These are phyloP conservation scores for Phylloscopus trochilus DNA, from an alignment of 2,113 vertebrate species.

Conservation along the genomic window DNA sequence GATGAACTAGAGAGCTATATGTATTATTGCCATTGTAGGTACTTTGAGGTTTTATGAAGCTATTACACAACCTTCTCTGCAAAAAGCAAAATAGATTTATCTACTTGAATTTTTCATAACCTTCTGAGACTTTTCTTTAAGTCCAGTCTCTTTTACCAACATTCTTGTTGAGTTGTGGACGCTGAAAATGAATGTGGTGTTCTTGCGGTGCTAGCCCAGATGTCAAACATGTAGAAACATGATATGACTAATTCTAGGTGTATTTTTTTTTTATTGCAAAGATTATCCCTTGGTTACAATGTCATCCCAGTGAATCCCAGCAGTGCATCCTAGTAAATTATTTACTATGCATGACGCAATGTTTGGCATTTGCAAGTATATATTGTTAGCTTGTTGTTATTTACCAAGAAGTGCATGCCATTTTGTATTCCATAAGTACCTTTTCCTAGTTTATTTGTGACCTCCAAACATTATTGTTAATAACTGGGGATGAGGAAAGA, in stretches of 20 bases:
- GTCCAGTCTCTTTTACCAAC: background rate
- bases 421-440: background rate
- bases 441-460: background rate
- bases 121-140: background rate
- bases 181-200: background rate
- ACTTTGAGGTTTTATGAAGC: background rate
- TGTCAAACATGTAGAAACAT: background rate
- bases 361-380: background rate
- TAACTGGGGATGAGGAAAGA: background rate
- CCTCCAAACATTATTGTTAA: background rate
- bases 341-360: background rate
- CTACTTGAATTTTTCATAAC: background rate
- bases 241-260: background rate
- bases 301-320: background rate
- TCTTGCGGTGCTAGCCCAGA: background rate
- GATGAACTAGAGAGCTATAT: background rate
- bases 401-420: background rate
- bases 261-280: background rate
- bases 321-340: background rate
- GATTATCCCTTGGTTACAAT: background rate
- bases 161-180: background rate
- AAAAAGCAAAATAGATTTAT: background rate
- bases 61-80: background rate
- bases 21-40: background rate
- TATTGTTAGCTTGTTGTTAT: background rate